Evolutionary conservation across 1,140 invertebrate genomes (phyloP), one percentile per base, ranked within the genome.

Genomic region (Leptinotarsa texana): DNA sequence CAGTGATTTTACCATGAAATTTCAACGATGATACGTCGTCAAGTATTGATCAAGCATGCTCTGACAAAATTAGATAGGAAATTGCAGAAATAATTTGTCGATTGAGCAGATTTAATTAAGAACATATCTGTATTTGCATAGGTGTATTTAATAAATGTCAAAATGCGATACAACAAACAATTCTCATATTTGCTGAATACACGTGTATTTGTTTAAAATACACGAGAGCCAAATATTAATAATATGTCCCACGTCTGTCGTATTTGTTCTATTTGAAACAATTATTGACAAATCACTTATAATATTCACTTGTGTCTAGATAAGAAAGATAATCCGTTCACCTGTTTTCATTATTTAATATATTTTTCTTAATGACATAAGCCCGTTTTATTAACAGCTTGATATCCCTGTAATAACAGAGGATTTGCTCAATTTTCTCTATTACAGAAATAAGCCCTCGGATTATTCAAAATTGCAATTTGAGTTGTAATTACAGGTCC

Each of bases 181-280:
- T 69, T 65, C 15, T 24, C 42, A 72, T 63, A 72, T 77, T 77
- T 77, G 69, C 67, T 66, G 71, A 77, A 77, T 57, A 65, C 75
- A 76, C 72, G 72, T 77, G 72, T 77, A 74, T 74, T 74, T 77
- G 73, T 74, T 65, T 63, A 69, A 74, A 77, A 74, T 70, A 74
- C 49, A 74, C 75, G 67, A 72, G 68, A 77, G 72, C 75, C 68
- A n/a, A 70, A 70, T 77, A 77, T 68, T 77, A 77, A 70, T 69
- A 63, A 67, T 69, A 66, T 63, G 66, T 63, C 68, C 68, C 68
- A 42, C 66, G 75, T 71, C 75, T 74, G 69, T 74, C 21, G 21
- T 77, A 77, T 77, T 77, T 77, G 68, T 77, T 77, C 70, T 74
- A 77, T 77, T 77, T 77, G 75, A 74, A 77, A 77, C 72, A 77